A percentile compares a stretch with the other conserved stretches of the same genome.
Evolutionary conservation across 2,113 vertebrate genomes (phyloP).

Genomic region (Pygathrix nemaeus): DNA sequence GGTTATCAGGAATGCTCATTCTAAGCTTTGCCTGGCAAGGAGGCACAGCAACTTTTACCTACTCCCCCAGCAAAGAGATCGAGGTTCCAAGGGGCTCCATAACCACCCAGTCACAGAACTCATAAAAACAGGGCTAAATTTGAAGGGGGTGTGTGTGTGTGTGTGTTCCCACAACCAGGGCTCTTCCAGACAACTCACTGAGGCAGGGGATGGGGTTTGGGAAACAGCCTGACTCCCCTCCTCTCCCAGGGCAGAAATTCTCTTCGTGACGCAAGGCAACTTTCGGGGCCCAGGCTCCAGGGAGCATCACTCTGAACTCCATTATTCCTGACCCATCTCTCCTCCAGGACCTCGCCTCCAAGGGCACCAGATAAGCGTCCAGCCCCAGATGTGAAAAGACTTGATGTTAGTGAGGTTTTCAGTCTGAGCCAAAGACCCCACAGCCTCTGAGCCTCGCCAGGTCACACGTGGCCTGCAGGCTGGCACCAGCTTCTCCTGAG

Average conservation of each 20-base stretch:
- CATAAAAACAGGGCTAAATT: too few species aligned
- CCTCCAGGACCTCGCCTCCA: neutral
- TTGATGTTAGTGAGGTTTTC: neutral
- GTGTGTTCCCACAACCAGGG: neutral
- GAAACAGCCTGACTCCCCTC: neutral
- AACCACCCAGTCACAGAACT: neutral
- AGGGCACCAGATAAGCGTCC: neutral
- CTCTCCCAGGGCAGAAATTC: neutral
- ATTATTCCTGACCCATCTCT: neutral
- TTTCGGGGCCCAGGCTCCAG: neutral
- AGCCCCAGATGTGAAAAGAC: neutral
- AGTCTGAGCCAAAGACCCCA: neutral
- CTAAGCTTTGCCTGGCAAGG: neutral
- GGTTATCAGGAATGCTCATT: neutral
- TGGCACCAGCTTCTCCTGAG: neutral
- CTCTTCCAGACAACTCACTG: neutral
- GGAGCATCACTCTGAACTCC: neutral
- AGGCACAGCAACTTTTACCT: neutral
- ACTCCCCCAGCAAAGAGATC: neutral
- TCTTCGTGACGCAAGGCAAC: neutral
- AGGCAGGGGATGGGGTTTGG: too few species aligned
- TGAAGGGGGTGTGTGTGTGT: neutral
- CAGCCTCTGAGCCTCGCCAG: neutral
- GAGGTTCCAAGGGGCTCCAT: neutral
- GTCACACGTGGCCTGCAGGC: neutral